Conservation (phyloP, 2,888 invertebrate genomes). For the Scaptomyza flava region DNA sequence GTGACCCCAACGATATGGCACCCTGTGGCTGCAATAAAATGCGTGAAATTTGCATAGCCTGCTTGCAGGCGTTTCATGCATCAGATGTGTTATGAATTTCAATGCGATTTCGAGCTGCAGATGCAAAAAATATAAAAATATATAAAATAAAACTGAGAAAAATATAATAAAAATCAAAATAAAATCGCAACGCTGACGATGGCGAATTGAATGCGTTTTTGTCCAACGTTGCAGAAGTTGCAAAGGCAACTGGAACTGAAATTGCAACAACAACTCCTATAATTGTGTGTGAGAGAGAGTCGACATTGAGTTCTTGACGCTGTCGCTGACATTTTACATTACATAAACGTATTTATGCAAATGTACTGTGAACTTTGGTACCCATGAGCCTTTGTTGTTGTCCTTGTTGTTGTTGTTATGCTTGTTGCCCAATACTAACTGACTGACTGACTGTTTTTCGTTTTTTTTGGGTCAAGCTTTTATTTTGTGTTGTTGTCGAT, state of each 20-base stretch:
- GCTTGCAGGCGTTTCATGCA: constrained; percentile 74
- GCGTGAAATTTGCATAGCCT: constrained; percentile 70
- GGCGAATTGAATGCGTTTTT: constrained; percentile 59
- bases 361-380: constrained; percentile 67
- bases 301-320: constrained; percentile 58
- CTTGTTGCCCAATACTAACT: constrained; percentile 56
- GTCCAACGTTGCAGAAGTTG: constrained; percentile 31
- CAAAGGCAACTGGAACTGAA: constrained; percentile 37
- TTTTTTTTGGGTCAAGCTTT: constrained; percentile 22
- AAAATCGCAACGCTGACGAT: constrained; percentile 30
- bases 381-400: constrained; percentile 40
- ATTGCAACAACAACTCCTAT: constrained; percentile 12
- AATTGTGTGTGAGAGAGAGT: background rate
- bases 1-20: constrained; percentile 10
- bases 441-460: constrained; percentile 44
- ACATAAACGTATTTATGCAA: constrained; percentile 79
- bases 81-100: constrained; percentile 79
- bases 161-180: constrained; percentile 6
- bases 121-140: constrained; percentile 1
- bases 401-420: constrained; percentile 32
- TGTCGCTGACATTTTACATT: constrained; percentile 78
- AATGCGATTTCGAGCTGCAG: constrained; percentile 52
- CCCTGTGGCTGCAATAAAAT: constrained; percentile 52
- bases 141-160: constrained; percentile 5
- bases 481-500: constrained; percentile 41